Evolutionary conservation across 2,797 vertebrate species (phyloP).

Genomic region (Rhinogobio ventralis): DNA sequence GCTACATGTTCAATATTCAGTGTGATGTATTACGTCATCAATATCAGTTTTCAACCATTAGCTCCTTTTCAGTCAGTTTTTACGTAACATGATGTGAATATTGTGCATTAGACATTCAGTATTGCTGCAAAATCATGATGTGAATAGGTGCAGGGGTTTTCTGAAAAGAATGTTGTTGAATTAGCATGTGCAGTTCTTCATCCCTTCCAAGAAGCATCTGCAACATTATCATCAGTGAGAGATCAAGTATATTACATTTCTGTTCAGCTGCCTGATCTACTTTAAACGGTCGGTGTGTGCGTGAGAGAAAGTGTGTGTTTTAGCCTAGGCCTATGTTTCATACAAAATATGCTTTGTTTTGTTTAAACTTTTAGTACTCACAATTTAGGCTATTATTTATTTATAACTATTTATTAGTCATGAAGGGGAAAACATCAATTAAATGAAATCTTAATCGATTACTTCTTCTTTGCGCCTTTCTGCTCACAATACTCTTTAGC

Average conservation of each 20-base stretch:
- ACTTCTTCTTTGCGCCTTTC: background rate
- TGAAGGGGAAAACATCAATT: background rate
- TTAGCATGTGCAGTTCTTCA: background rate
- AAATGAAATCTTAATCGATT: background rate
- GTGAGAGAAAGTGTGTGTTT: background rate
- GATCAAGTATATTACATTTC: constrained; percentile 55
- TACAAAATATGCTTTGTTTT: background rate
- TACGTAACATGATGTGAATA: background rate
- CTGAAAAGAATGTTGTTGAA: background rate
- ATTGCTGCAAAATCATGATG: background rate
- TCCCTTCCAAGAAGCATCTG: constrained; percentile 52
- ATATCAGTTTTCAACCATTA: background rate
- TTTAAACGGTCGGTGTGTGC: constrained; percentile 31
- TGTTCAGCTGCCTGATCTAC: constrained; percentile 55
- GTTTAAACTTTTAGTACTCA: background rate
- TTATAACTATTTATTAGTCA: background rate
- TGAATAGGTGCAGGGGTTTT: background rate
- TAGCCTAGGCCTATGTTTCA: background rate
- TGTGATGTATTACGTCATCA: background rate
- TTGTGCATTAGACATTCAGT: background rate
- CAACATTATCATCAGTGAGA: constrained; percentile 53
- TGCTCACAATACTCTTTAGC: background rate
- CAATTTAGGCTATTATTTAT: background rate
- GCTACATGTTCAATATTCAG: background rate
- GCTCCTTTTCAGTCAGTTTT: background rate